Evolutionary conservation across 2,113 vertebrate genomes (phyloP).

Genomic region (Tragelaphus imberbis): DNA sequence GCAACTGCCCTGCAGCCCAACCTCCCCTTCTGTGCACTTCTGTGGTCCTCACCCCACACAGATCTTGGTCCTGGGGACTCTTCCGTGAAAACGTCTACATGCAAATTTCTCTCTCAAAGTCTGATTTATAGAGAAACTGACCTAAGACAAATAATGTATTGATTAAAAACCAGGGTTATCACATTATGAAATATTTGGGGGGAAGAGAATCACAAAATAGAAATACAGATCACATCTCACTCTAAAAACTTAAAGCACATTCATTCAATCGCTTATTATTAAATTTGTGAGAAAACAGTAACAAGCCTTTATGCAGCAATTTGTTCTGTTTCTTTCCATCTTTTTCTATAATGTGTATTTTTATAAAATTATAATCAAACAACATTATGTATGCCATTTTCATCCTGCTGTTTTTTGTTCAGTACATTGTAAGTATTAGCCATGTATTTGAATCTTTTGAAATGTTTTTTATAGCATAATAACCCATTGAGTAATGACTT

Average conservation of each 20-base stretch:
- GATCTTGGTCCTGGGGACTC: not conserved
- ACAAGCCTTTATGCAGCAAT: not conserved
- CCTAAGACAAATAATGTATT: not conserved
- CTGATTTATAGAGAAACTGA: not conserved
- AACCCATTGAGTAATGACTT: not conserved
- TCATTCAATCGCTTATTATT: accelerated
- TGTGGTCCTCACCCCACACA: not conserved
- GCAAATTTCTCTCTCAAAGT: not conserved
- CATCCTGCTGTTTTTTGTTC: not conserved
- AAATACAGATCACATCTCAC: not conserved
- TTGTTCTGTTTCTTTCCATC: not conserved
- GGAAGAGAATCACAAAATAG: not conserved
- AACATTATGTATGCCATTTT: not conserved
- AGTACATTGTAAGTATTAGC: not conserved
- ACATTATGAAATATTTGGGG: not conserved
- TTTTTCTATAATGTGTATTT: not conserved
- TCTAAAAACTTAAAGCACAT: not conserved
- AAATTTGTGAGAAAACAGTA: not conserved
- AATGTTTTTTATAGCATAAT: not conserved
- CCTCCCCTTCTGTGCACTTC: not conserved
- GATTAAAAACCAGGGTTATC: not conserved
- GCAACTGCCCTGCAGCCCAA: accelerated
- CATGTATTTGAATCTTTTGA: not conserved
- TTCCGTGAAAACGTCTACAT: not conserved
- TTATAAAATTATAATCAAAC: not conserved